A percentile compares a stretch with the other conserved stretches of the same genome.
These are phyloP conservation scores for Diploptera punctata DNA, from an alignment of 2,888 invertebrate genomes.

Conservation along the genomic window DNA sequence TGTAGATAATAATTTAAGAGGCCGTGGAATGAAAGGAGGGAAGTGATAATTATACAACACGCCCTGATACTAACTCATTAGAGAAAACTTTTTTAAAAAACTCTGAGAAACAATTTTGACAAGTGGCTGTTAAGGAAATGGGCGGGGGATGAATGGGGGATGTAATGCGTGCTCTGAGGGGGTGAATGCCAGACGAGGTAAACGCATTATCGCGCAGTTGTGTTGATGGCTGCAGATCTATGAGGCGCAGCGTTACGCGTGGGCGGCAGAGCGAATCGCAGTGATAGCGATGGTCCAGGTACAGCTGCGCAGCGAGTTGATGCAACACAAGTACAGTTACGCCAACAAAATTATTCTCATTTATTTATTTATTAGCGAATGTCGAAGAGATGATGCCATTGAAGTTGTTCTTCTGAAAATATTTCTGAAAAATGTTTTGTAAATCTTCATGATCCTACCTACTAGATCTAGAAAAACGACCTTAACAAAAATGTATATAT, in stretches of 20 bases:
- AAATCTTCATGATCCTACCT: no score
- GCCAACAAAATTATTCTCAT: no score
- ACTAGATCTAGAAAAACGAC: no score
- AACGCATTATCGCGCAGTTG: constrained; percentile 38
- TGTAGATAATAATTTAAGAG: no score
- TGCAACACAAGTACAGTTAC: no score
- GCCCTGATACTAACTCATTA: neutral
- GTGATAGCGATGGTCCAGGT: constrained; percentile 33
- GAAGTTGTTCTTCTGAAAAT: no score
- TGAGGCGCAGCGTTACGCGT: constrained; percentile 30
- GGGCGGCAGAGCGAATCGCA: constrained; percentile 31
- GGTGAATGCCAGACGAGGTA: constrained; percentile 36
- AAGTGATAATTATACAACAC: no score
- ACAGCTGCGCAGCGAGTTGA: neutral
- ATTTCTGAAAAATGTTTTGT: no score
- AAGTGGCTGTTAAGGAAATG: neutral
- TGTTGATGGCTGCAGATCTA: constrained; percentile 33
- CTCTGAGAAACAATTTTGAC: neutral
- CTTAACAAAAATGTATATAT: no score
- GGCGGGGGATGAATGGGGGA: constrained; percentile 23
- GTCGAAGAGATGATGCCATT: no score
- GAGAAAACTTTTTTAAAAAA: neutral
- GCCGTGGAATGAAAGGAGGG: no score
- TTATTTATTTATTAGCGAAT: no score
- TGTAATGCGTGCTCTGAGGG: constrained; percentile 22